Evolutionary conservation across 2,888 invertebrate species (phyloP).

Genomic region (Argynnis bischoffii): DNA sequence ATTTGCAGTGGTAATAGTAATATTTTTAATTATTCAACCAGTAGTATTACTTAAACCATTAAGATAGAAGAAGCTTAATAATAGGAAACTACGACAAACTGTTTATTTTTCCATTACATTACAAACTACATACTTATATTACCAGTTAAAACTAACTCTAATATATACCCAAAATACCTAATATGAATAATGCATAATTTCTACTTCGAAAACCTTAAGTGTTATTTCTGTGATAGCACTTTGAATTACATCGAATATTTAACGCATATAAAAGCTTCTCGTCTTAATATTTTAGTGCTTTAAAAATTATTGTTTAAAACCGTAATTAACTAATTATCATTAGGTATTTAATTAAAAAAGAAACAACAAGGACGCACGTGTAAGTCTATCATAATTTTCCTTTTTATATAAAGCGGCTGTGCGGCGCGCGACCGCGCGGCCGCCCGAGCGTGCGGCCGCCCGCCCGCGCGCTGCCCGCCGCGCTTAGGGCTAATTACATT

Average conservation of each 20-base stretch:
- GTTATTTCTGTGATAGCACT: constrained; percentile 74
- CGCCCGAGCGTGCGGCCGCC: constrained; percentile 49
- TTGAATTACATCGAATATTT: constrained; percentile 70
- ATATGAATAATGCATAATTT: constrained; percentile 81
- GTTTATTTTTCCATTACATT: constrained; percentile 79
- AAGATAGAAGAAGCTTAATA: constrained; percentile 83
- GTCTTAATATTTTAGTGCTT: constrained; percentile 76
- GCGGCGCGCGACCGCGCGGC: constrained; percentile 31
- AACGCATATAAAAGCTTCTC: constrained; percentile 75
- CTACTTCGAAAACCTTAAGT: constrained; percentile 78
- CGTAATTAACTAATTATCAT: constrained; percentile 84
- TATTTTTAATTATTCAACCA: constrained; percentile 81
- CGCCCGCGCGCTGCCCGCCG: constrained; percentile 49
- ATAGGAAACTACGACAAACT: constrained; percentile 82
- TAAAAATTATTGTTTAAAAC: constrained; percentile 82
- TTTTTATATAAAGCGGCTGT: constrained; percentile 74
- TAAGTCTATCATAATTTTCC: constrained; percentile 82
- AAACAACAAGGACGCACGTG: constrained; percentile 78
- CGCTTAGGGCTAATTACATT: constrained; percentile 64
- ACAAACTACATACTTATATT: constrained; percentile 82
- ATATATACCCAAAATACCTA: constrained; percentile 83
- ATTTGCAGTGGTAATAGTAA: constrained; percentile 83
- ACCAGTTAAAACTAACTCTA: constrained; percentile 82
- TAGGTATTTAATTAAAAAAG: constrained; percentile 67
- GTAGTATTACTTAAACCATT: constrained; percentile 82